phyloP scores from a whole-genome alignment of 2,113 vertebrate species.

The Marmota flaviventris region DNA sequence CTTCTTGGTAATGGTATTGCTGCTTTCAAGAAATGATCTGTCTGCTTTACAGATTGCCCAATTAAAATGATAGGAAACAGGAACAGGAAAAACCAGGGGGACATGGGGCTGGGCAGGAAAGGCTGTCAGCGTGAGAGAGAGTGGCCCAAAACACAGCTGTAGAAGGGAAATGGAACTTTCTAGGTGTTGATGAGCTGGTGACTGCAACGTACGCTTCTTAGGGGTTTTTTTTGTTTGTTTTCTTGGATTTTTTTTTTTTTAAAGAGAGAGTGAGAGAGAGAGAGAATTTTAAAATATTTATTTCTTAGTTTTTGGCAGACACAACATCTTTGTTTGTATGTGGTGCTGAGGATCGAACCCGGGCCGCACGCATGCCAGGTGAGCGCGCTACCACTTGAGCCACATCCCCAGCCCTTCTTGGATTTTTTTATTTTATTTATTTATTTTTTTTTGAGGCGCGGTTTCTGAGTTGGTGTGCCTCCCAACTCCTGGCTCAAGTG shows the following conservation, averaged over 20 bases:
- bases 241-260: neutral
- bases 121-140: slow-evolving; percentile 18
- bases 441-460: neutral
- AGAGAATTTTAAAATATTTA: too few relatives aligned
- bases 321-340: too few relatives aligned
- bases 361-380: too few relatives aligned
- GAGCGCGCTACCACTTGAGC: too few relatives aligned
- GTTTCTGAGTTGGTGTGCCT: too few relatives aligned
- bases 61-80: slow-evolving; percentile 13
- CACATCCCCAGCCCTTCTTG: too few relatives aligned
- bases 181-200: neutral
- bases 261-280: too few relatives aligned
- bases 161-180: neutral
- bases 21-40: slow-evolving; percentile 13
- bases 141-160: slow-evolving; percentile 18
- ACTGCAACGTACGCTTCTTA: neutral
- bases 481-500: neutral
- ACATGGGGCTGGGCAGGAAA: neutral
- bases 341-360: too few relatives aligned
- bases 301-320: too few relatives aligned
- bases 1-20: neutral
- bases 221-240: neutral
- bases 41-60: neutral
- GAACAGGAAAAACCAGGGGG: neutral
- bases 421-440: neutral